Percentiles rank a stretch among this genome's conserved stretches.
Evolutionary conservation across 1,140 invertebrate genomes (phyloP).

Genomic region (Eufriesea mexicana): DNA sequence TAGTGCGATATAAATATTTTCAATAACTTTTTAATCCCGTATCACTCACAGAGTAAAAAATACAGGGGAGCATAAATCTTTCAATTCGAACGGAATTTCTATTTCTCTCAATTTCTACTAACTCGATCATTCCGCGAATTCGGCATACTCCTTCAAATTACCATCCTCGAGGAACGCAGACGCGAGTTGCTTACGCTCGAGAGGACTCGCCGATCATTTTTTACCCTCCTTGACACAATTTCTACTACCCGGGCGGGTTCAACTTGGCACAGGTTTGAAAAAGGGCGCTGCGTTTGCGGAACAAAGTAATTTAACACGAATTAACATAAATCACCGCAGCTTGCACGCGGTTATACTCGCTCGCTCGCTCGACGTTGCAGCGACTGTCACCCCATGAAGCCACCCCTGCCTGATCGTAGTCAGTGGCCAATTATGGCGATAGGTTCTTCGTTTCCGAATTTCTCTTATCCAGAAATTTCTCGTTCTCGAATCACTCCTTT

Average conservation of each 20-base stretch:
- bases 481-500: no score
- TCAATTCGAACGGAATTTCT: no score
- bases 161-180: no score
- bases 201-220: background rate
- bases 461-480: no score
- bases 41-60: no score
- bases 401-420: constrained; percentile 39
- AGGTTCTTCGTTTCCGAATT: background rate
- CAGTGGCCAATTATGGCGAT: constrained; percentile 63
- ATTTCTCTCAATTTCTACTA: no score
- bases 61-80: no score
- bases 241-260: background rate
- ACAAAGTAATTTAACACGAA: constrained; percentile 75
- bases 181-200: background rate
- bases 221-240: constrained; percentile 34
- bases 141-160: no score
- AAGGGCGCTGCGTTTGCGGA: constrained; percentile 51
- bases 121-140: no score
- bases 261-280: constrained; percentile 53
- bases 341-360: constrained; percentile 60
- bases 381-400: constrained; percentile 45
- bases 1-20: no score
- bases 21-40: no score
- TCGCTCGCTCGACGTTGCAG: constrained; percentile 42
- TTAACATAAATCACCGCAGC: constrained; percentile 74